Evolutionary conservation across 2,797 vertebrate species (phyloP).

Genomic region (Malacoctenus gilli): DNA sequence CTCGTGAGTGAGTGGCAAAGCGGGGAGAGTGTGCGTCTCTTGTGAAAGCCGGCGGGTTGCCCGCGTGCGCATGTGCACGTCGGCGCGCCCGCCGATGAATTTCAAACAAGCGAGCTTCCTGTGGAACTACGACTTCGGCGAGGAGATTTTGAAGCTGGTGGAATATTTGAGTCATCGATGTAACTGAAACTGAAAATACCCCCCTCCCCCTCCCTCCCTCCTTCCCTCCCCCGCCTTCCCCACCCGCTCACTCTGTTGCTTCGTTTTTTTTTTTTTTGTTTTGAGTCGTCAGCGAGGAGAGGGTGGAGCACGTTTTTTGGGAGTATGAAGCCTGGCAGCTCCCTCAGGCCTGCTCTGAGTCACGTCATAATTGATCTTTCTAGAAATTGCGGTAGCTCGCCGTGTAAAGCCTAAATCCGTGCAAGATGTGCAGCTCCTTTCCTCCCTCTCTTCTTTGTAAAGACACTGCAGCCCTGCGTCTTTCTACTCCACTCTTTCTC

Average conservation of each 20-base stretch:
- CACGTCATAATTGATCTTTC: slow-evolving; percentile 83
- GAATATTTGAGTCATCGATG: slow-evolving; percentile 83
- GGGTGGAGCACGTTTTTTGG: slow-evolving; percentile 75
- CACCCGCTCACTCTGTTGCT: slow-evolving; percentile 57
- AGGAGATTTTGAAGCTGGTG: slow-evolving; percentile 70
- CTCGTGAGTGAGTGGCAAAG: slow-evolving; percentile 10
- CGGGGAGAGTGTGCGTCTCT: slow-evolving; percentile 9
- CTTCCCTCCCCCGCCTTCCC: slow-evolving; percentile 13
- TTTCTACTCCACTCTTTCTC: slow-evolving; percentile 50
- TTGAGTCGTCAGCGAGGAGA: slow-evolving; percentile 71
- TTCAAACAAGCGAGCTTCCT: slow-evolving; percentile 73
- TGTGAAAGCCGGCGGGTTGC: slow-evolving; percentile 16
- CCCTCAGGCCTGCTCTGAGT: slow-evolving; percentile 80
- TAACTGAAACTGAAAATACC: slow-evolving; percentile 80
- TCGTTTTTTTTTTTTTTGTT: slow-evolving; percentile 77
- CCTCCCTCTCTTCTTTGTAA: no score
- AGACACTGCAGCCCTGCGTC: slow-evolving; percentile 50
- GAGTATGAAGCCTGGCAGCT: slow-evolving; percentile 75
- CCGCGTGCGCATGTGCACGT: slow-evolving; percentile 44
- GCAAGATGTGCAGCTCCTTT: slow-evolving; percentile 79
- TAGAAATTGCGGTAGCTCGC: slow-evolving; percentile 78
- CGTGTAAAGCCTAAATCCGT: slow-evolving; percentile 75
- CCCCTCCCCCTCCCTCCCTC: slow-evolving; percentile 34
- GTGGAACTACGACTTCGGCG: slow-evolving; percentile 68
- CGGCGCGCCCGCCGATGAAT: slow-evolving; percentile 44